Evolutionary conservation across 2,113 vertebrate genomes (phyloP).

Genomic region (Callipepla squamata): DNA sequence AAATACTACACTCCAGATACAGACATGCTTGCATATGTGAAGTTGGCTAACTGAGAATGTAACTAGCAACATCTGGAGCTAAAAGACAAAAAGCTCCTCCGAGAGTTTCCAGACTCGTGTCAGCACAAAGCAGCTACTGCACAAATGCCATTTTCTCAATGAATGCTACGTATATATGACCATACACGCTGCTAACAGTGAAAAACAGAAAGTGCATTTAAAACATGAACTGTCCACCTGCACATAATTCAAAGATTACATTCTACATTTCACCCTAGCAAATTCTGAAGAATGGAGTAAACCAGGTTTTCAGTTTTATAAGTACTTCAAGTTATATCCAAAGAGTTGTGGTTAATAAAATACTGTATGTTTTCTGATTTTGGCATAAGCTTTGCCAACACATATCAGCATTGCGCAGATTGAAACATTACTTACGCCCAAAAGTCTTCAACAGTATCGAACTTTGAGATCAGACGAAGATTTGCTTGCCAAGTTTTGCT

Average conservation of each 20-base stretch:
- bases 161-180: rapidly evolving
- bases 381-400: background rate
- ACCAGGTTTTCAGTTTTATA: background rate
- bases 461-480: slow-evolving; percentile 96
- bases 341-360: background rate
- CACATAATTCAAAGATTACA: background rate
- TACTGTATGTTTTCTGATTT: background rate
- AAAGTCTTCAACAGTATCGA: slow-evolving; percentile 98
- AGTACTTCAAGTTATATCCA: background rate
- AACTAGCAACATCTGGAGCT: background rate
- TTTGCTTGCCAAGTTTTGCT: slow-evolving; percentile 99
- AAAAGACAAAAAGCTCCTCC: background rate
- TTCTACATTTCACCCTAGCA: background rate
- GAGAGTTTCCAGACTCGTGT: background rate
- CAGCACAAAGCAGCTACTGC: background rate
- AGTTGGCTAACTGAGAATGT: background rate
- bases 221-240: background rate
- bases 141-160: background rate
- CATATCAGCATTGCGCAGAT: rapidly evolving
- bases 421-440: slow-evolving; percentile 92
- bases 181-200: background rate
- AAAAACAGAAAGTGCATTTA: rapidly evolving
- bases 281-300: background rate
- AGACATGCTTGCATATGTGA: background rate
- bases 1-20: background rate